phyloP scores from a whole-genome alignment of 1,140 invertebrate species.

The Portunus trituberculatus region DNA sequence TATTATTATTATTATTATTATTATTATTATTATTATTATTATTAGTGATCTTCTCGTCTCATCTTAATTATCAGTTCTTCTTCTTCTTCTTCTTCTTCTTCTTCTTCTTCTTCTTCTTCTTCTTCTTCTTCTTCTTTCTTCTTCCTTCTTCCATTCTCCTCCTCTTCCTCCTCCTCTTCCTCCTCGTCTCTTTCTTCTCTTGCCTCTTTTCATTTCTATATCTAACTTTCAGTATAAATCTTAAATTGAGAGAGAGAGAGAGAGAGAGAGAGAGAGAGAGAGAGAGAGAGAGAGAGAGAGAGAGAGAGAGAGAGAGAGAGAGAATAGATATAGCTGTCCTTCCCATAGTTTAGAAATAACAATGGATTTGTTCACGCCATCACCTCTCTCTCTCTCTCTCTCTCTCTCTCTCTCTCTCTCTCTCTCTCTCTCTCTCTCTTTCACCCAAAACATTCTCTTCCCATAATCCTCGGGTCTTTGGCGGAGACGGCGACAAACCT shows the following conservation, averaged over 20 bases:
- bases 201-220: not conserved
- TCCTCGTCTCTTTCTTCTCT: not conserved
- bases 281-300: conserved; percentile 35
- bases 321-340: conserved; percentile 48
- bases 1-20: not conserved
- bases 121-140: not conserved
- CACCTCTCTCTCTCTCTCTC: conserved; percentile 42
- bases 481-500: conserved; percentile 68
- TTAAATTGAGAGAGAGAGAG: not conserved
- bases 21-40: not conserved
- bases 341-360: conserved; percentile 68
- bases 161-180: not conserved
- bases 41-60: not conserved
- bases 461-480: conserved; percentile 68
- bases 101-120: not conserved
- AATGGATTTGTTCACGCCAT: conserved; percentile 64
- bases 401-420: conserved; percentile 13
- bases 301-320: conserved; percentile 43
- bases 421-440: not conserved
- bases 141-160: not conserved
- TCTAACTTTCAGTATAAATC: not conserved
- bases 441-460: conserved; percentile 52
- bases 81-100: not conserved
- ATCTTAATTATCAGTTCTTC: not conserved
- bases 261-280: conserved; percentile 38